Conservation (phyloP, 1,140 invertebrate genomes). For the Macrosteles quadrilineatus region DNA sequence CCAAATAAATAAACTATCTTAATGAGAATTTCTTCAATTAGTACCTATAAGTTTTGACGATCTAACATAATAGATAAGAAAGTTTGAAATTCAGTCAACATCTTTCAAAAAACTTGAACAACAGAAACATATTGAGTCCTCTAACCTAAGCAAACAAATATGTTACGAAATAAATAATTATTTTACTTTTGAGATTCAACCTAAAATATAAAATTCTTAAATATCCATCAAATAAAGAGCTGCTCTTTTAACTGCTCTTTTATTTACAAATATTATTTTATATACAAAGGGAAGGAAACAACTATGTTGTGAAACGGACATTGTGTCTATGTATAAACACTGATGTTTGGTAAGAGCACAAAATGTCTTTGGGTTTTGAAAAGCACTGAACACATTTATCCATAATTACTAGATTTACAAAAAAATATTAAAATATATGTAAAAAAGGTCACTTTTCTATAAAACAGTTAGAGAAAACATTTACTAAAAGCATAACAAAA, state of each 20-base stretch:
- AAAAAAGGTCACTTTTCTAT: no score
- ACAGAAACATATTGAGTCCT: background rate
- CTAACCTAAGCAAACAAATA: background rate
- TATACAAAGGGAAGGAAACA: conserved; percentile 18
- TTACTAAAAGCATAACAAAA: no score
- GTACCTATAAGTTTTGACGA: no score
- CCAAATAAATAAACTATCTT: no score
- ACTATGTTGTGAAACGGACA: background rate
- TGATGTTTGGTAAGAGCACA: background rate
- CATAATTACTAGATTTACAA: no score
- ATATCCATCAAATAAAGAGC: background rate
- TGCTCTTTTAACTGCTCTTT: conserved; percentile 1
- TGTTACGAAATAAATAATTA: background rate
- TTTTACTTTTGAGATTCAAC: background rate
- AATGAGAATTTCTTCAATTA: no score
- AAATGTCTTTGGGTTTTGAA: no score
- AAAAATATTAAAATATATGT: no score
- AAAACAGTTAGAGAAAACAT: no score
- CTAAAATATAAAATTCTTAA: conserved; percentile 6
- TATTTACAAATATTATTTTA: conserved; percentile 10
- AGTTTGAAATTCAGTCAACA: background rate
- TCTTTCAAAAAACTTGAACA: background rate
- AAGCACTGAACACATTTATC: no score
- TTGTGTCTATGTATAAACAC: conserved; percentile 7
- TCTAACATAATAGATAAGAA: no score